These are phyloP conservation scores for Apis mellifera DNA, from an alignment of 1,140 invertebrate genomes.

Conservation along the genomic window Amel_HAv3.1 CM009932.2:11536001-11536500, in stretches of 20 bases:
- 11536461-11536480: neutral
- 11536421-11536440: neutral
- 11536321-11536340: conserved; percentile 42
- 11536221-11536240: conserved; percentile 47
- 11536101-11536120: conserved; percentile 72
- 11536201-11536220: conserved; percentile 46
- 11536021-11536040: conserved; percentile 52
- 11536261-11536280: conserved; percentile 50
- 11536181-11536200: conserved; percentile 76
- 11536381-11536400: conserved; percentile 24
- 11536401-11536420: too few relatives aligned
- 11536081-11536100: conserved; percentile 62
- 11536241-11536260: conserved; percentile 37
- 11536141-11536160: conserved; percentile 83
- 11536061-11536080: conserved; percentile 47
- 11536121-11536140: conserved; percentile 83
- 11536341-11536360: conserved; percentile 3
- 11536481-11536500: neutral
- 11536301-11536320: conserved; percentile 28
- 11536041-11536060: conserved; percentile 42
- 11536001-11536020: conserved; percentile 44
- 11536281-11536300: conserved; percentile 34
- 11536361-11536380: conserved; percentile 20
- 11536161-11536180: conserved; percentile 83
- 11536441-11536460: neutral